Conservation (phyloP, 2,888 invertebrate species). For the Noctua janthina region DNA sequence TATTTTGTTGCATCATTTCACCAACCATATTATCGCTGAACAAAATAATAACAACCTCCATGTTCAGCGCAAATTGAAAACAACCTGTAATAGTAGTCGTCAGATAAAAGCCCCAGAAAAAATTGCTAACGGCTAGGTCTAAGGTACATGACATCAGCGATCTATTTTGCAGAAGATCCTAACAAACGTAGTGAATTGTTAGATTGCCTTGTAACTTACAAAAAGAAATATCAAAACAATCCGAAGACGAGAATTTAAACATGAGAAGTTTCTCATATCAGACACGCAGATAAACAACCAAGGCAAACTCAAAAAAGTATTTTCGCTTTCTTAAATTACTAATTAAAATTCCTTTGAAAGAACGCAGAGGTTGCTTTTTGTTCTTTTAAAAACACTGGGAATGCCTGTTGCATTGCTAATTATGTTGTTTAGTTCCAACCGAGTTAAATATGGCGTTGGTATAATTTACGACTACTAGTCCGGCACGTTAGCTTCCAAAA, state of each 20-base stretch:
- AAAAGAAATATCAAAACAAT: conserved; percentile 26
- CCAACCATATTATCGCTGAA: background rate
- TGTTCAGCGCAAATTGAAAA: background rate
- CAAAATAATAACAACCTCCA: background rate
- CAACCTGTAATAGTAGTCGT: background rate
- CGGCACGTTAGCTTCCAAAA: conserved; percentile 42
- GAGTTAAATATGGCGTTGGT: conserved; percentile 45
- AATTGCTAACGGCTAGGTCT: background rate
- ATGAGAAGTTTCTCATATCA: conserved; percentile 38
- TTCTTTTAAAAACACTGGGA: conserved; percentile 41
- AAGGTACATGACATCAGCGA: background rate
- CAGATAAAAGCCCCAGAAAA: background rate
- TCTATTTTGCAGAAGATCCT: background rate
- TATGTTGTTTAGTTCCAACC: conserved; percentile 43
- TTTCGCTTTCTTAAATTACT: conserved; percentile 41
- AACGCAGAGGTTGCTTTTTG: conserved; percentile 41
- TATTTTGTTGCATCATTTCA: conserved; percentile 1
- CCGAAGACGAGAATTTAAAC: conserved; percentile 25
- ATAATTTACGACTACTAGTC: conserved; percentile 42
- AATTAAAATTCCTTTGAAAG: conserved; percentile 60
- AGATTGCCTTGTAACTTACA: background rate
- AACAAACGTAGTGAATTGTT: background rate
- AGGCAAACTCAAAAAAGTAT: conserved; percentile 25
- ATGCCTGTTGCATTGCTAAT: conserved; percentile 55
- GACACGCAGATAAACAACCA: conserved; percentile 14